Evolutionary conservation across 2,113 vertebrate species (phyloP).

Genomic region (Mormyrus iriodes): DNA sequence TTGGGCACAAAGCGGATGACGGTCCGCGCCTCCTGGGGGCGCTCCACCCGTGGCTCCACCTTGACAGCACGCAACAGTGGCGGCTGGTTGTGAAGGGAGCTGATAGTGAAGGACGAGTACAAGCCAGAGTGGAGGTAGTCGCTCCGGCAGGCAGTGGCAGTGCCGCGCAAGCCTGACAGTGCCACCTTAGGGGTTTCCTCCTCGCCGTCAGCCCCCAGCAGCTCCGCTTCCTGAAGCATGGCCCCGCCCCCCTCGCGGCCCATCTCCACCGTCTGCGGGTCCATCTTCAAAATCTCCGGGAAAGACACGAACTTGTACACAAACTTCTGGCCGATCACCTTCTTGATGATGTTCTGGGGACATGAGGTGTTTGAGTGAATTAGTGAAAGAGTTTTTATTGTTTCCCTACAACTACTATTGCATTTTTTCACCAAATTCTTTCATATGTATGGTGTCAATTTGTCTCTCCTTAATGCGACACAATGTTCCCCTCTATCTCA

Average conservation of each 20-base stretch:
- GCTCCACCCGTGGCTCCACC: conserved; percentile 62
- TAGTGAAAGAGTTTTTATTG: background rate
- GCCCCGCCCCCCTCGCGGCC: conserved; percentile 69
- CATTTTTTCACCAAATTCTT: background rate
- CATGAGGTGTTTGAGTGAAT: background rate
- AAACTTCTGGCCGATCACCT: conserved; percentile 86
- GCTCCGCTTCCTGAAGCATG: conserved; percentile 76
- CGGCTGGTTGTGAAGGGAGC: conserved; percentile 73
- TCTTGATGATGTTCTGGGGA: conserved; percentile 85
- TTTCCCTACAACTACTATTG: background rate
- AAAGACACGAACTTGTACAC: conserved; percentile 90
- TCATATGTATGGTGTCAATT: background rate
- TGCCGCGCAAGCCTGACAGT: conserved; percentile 63
- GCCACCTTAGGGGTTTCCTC: conserved; percentile 66
- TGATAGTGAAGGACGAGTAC: conserved; percentile 83
- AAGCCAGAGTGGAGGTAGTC: conserved; percentile 82
- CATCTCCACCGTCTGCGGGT: conserved; percentile 73
- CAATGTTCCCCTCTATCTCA: background rate
- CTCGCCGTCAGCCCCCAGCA: conserved; percentile 46
- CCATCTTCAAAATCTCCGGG: conserved; percentile 84
- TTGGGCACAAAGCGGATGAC: conserved; percentile 90
- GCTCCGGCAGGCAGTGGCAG: conserved; percentile 63
- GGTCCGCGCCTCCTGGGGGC: conserved; percentile 73
- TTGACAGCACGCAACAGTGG: conserved; percentile 75
- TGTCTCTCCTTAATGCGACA: background rate